phyloP scores from a whole-genome alignment of 2,797 vertebrate genomes.

The Bryconaethiops microstoma region DNA sequence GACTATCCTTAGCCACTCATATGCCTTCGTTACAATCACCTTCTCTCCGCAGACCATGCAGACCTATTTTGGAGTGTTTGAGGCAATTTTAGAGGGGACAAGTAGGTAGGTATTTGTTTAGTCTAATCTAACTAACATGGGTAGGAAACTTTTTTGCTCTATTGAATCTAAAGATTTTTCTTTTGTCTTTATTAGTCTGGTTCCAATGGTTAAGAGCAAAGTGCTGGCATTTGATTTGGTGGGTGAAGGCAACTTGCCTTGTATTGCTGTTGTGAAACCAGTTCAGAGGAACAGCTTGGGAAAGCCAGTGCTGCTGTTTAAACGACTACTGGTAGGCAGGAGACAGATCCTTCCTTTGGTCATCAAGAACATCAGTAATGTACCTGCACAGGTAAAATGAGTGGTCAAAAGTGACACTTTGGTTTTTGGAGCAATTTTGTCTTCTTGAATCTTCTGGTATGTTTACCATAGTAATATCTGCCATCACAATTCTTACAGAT shows the following conservation, averaged over 20 bases:
- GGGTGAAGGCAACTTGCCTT: constrained; percentile 86
- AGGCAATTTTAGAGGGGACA: constrained; percentile 71
- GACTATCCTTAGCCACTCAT: constrained; percentile 71
- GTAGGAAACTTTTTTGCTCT: background rate
- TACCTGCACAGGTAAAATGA: constrained; percentile 69
- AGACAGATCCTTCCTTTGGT: constrained; percentile 76
- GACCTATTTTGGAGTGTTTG: constrained; percentile 78
- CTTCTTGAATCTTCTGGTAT: background rate
- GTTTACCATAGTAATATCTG: background rate
- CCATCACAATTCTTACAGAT: constrained; percentile 72
- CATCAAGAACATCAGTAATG: constrained; percentile 80
- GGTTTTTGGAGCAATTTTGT: background rate
- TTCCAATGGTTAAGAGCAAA: constrained; percentile 65
- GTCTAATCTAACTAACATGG: background rate
- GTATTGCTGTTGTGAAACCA: constrained; percentile 79
- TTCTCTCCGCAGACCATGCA: constrained; percentile 78
- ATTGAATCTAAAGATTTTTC: constrained; percentile 25
- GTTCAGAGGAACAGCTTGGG: constrained; percentile 69
- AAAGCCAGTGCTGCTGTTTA: constrained; percentile 82
- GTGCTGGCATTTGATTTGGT: constrained; percentile 79
- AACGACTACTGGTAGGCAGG: constrained; percentile 73
- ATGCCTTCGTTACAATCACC: constrained; percentile 69
- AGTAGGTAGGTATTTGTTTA: constrained; percentile 69
- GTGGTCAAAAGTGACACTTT: background rate
- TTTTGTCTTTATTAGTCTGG: constrained; percentile 58